Evolutionary conservation across 2,797 vertebrate species (phyloP).

Genomic region (Gastrophryne carolinensis): DNA sequence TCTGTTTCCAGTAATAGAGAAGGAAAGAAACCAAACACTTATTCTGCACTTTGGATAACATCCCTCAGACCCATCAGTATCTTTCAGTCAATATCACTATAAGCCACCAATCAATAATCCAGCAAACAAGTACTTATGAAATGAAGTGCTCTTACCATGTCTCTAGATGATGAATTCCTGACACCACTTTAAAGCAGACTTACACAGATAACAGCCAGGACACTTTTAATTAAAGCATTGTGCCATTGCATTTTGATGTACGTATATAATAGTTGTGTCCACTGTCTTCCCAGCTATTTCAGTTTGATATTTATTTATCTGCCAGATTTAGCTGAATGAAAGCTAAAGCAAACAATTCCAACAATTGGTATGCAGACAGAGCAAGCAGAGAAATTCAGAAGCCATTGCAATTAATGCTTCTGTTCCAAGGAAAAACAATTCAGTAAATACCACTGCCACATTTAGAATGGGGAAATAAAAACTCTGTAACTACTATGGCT

Average conservation of each 20-base stretch:
- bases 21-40: conserved; percentile 15
- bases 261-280: conserved; percentile 13
- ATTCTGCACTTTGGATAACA: conserved; percentile 26
- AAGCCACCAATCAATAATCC: conserved; percentile 48
- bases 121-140: conserved; percentile 43
- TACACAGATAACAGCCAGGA: conserved; percentile 1
- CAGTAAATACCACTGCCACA: conserved; percentile 32
- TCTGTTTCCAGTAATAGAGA: background rate
- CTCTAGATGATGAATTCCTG: conserved; percentile 34
- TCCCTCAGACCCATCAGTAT: conserved; percentile 31
- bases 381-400: conserved; percentile 26
- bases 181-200: conserved; percentile 18
- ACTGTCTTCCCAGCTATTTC: conserved; percentile 11
- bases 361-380: background rate
- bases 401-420: conserved; percentile 38
- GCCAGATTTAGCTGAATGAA: conserved; percentile 10
- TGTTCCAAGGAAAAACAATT: conserved; percentile 35
- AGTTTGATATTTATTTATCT: conserved; percentile 13
- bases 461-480: conserved; percentile 39
- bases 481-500: background rate
- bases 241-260: conserved; percentile 23
- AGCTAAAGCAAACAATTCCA: conserved; percentile 9
- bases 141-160: conserved; percentile 46
- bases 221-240: conserved; percentile 40
- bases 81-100: conserved; percentile 26